phyloP scores from a whole-genome alignment of 1,140 invertebrate genomes.

The Cotesia typhae region DNA sequence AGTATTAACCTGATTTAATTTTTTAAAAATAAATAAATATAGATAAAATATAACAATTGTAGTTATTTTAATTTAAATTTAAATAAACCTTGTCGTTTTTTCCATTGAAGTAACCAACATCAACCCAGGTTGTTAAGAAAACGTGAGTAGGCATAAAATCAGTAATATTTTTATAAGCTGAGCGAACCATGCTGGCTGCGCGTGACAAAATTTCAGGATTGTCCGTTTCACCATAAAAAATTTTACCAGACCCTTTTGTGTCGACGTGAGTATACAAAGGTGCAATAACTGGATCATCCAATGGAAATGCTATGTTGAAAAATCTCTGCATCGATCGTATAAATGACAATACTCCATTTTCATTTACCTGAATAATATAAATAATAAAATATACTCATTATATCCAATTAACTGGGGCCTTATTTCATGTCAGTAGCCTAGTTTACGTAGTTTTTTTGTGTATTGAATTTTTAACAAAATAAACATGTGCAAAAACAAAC shows the following conservation, averaged over 20 bases:
- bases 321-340: constrained; percentile 84
- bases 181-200: constrained; percentile 74
- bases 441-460: no score
- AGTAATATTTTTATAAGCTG: constrained; percentile 73
- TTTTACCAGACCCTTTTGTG: constrained; percentile 74
- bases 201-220: constrained; percentile 71
- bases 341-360: constrained; percentile 92
- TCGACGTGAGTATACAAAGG: constrained; percentile 93
- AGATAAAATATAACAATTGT: constrained; percentile 18
- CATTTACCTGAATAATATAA: constrained; percentile 77
- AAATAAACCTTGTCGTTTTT: constrained; percentile 68
- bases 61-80: neutral
- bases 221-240: constrained; percentile 83
- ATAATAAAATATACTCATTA: constrained; percentile 3
- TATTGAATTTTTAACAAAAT: no score
- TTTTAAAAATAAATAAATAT: no score
- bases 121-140: constrained; percentile 76
- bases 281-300: constrained; percentile 89
- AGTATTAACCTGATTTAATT: constrained; percentile 70
- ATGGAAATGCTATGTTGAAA: constrained; percentile 87
- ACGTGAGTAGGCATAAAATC: constrained; percentile 73
- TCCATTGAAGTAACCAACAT: constrained; percentile 72
- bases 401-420: no score
- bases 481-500: no score
- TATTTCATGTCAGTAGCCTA: no score